A percentile compares a stretch with the other conserved stretches of the same genome.
Conservation (phyloP, 2,113 vertebrate genomes). For the Ceyx cyanopectus region DNA sequence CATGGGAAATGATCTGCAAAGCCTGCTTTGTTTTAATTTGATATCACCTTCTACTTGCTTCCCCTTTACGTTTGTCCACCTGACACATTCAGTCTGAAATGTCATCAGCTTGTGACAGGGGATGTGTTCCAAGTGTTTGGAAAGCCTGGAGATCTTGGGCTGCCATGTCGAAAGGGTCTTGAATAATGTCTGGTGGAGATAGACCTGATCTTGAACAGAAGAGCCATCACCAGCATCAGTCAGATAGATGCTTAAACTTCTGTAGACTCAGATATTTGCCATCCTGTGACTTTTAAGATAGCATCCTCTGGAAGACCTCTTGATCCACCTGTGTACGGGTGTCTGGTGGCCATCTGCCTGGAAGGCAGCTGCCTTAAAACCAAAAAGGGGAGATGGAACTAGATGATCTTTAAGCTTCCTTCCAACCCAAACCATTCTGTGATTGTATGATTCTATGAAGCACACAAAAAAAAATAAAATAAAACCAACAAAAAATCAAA, state of each 20-base stretch:
- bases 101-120: not conserved
- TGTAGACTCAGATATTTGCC: not conserved
- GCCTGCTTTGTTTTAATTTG: not conserved
- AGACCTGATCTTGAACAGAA: not conserved
- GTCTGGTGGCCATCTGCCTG: not conserved
- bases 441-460: too few relatives aligned
- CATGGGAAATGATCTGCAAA: not conserved
- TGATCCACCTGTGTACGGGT: accelerated
- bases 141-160: not conserved
- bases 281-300: not conserved
- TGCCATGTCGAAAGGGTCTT: not conserved
- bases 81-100: not conserved
- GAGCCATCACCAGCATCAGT: not conserved
- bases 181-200: not conserved
- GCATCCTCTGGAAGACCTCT: not conserved
- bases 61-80: not conserved
- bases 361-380: not conserved
- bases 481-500: not conserved
- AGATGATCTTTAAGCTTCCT: too few relatives aligned
- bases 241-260: not conserved
- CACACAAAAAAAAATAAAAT: too few relatives aligned
- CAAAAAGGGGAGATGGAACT: too few relatives aligned
- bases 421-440: too few relatives aligned
- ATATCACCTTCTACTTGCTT: not conserved
- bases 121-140: not conserved